Percentiles rank a stretch among this genome's conserved stretches.
Evolutionary conservation across 2,888 invertebrate species (phyloP).

Genomic region (Lypha dubia): DNA sequence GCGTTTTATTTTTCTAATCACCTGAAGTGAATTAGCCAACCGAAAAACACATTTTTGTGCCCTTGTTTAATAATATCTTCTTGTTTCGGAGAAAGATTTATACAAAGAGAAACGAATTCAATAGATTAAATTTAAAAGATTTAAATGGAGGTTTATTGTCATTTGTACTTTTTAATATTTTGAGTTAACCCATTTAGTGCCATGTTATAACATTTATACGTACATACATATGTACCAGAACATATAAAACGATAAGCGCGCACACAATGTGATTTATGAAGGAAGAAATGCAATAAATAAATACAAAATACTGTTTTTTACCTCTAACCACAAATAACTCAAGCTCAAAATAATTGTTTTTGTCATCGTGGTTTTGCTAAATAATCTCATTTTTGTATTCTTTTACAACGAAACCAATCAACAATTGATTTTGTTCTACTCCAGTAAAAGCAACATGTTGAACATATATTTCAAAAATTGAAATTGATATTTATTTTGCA

Average conservation of each 20-base stretch:
- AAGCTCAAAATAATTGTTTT: background rate
- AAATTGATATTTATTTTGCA: conserved; percentile 50
- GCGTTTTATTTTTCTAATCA: too few species aligned
- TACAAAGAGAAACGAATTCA: background rate
- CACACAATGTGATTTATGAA: background rate
- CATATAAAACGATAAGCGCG: background rate
- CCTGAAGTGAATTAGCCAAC: too few species aligned
- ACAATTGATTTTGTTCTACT: conserved; percentile 46
- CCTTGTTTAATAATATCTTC: too few species aligned
- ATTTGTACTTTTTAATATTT: background rate
- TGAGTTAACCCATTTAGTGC: conserved; percentile 2
- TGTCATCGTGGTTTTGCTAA: background rate
- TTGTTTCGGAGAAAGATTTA: background rate
- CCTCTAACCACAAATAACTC: background rate
- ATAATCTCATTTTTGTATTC: background rate
- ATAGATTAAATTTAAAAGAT: background rate
- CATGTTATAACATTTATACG: background rate
- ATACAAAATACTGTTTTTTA: background rate
- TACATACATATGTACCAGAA: background rate
- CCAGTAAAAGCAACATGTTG: background rate
- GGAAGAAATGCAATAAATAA: background rate
- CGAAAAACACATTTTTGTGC: too few species aligned
- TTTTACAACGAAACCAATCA: conserved; percentile 31
- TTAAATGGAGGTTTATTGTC: background rate
- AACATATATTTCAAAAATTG: conserved; percentile 30